Conservation (phyloP, 2,888 invertebrate species). For the Timema podura region DNA sequence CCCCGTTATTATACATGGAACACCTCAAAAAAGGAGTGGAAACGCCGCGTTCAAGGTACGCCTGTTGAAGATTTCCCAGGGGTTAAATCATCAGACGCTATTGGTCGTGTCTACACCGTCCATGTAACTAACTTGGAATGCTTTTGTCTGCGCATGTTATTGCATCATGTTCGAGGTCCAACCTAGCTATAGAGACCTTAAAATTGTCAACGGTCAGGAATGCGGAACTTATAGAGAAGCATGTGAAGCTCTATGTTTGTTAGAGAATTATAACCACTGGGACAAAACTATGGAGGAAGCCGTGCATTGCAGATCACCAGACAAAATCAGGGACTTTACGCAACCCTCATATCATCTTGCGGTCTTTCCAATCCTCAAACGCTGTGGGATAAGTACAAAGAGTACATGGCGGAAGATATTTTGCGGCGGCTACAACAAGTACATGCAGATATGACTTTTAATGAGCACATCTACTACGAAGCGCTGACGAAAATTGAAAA, state of each 20-base stretch:
- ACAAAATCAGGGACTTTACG: background rate
- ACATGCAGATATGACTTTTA: too few relatives aligned
- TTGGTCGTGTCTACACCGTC: background rate
- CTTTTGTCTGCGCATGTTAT: conserved; percentile 12
- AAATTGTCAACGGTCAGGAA: background rate
- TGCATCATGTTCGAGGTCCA: background rate
- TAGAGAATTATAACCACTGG: too few relatives aligned
- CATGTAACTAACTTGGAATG: background rate
- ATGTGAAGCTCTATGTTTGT: too few relatives aligned
- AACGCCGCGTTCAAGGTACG: conserved; percentile 1
- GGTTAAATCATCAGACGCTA: conserved; percentile 8
- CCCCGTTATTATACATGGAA: conserved; percentile 18
- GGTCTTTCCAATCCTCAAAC: conserved; percentile 8
- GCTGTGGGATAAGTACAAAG: background rate
- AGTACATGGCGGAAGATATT: too few relatives aligned
- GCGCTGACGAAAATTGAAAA: too few relatives aligned
- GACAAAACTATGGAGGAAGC: conserved; percentile 1
- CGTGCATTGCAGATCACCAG: background rate
- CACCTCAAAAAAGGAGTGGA: conserved; percentile 9
- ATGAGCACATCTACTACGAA: too few relatives aligned
- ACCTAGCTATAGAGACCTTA: background rate
- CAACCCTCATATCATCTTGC: conserved; percentile 5
- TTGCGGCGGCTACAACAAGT: too few relatives aligned
- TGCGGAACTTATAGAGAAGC: background rate
- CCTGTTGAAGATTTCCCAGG: background rate